Evolutionary conservation across 2,888 invertebrate species (phyloP), one percentile per base, ranked within the genome.

Genomic region (Theodoxus fluviatilis): DNA sequence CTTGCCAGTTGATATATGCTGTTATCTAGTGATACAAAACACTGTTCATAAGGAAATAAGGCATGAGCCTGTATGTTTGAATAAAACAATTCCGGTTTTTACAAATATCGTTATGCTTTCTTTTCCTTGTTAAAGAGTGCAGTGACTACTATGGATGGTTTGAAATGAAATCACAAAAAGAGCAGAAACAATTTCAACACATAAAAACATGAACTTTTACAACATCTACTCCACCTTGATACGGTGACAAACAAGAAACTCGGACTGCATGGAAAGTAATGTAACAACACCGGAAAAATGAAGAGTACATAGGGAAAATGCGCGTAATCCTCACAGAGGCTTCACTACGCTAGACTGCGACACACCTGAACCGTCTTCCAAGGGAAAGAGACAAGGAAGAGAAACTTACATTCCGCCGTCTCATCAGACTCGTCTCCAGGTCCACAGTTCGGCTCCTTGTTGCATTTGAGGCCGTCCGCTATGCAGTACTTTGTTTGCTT

Each of bases 401-500:
- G 47, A 64, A 31, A 79, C 82, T 80, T 78, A 83, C 83, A 83
- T 76, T 76, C 77, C 43, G 75, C 72, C 28, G 74, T 74, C 76
- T 94, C 93, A 87, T 94, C 92, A 55, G 93, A 92, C 78, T 90
- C 88, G 85, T 93, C 92, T 78, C 90, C 90, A 81, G 91, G 90
- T 67, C 95, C 95, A 89, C 98, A 98, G 90, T 98, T 95, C 84
- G 91, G 91, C 77, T 92, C 89, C 75, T 91, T 89, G 87, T 94
- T 93, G 89, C 94, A 95, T 74, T 91, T 91, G 77, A 94, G 89
- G 77, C 91, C 91, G 74, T 91, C 90, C 71, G 93, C 91, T 84
- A 95, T 94, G 89, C 95, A 95, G 85, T 92, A 93, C 80, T 91
- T 91, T 79, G 72, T 81, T 67, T 63, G 73, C 25, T 69, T 66